phyloP scores from a whole-genome alignment of 2,888 invertebrate genomes.

The Automeris io region DNA sequence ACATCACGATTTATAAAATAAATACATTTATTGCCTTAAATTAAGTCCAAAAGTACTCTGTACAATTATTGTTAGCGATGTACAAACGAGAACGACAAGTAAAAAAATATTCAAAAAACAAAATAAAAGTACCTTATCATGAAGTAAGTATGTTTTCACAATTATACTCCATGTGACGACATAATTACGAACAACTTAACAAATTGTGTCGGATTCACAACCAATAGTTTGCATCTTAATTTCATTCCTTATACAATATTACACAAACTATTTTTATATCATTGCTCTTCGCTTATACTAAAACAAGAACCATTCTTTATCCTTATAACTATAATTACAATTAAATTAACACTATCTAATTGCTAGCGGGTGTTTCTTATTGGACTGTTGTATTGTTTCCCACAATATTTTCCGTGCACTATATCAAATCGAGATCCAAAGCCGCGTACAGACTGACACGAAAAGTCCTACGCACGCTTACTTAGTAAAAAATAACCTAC shows the following conservation, averaged over 20 bases:
- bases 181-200: constrained; percentile 70
- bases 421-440: constrained; percentile 42
- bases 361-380: constrained; percentile 68
- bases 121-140: constrained; percentile 57
- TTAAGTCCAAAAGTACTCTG: constrained; percentile 77
- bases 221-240: constrained; percentile 76
- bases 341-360: constrained; percentile 74
- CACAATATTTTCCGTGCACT: constrained; percentile 42
- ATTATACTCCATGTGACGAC: constrained; percentile 55
- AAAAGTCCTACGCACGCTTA: background rate
- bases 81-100: constrained; percentile 74
- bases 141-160: constrained; percentile 60
- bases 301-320: constrained; percentile 76
- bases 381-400: constrained; percentile 61
- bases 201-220: constrained; percentile 77
- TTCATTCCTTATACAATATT: constrained; percentile 71
- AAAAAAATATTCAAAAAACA: constrained; percentile 63
- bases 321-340: constrained; percentile 68
- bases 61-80: constrained; percentile 77
- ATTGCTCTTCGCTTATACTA: constrained; percentile 75
- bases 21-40: constrained; percentile 78
- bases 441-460: constrained; percentile 29
- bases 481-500: no score
- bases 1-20: constrained; percentile 78
- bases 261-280: constrained; percentile 76